Base-by-base conservation (phyloP, 2,797 vertebrate species). In the Phataginus tetradactyla region DNA sequence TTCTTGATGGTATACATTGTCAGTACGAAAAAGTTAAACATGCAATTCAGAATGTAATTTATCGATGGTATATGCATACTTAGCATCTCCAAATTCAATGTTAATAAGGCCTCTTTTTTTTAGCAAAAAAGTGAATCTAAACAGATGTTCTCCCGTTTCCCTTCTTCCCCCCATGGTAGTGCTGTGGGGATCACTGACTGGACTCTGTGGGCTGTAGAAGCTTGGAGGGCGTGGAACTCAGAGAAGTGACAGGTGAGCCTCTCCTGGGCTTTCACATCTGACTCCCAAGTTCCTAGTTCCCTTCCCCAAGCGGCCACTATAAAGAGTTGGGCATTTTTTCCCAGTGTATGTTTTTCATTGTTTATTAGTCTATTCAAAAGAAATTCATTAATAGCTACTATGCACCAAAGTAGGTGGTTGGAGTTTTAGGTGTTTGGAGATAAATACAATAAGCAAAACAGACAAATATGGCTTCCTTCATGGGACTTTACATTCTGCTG, bases 351-450 rank as follows among this genome's bases (percentile, higher is more conserved):
- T 84, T 91, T 95, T 86, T 84, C 25, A 59, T 64, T 85, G 12
- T 49, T 86, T 55, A 63, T 69, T 87, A 79, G 63, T 63, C 94
- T 80, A 91, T 77, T 94, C 77, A 71, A 78, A 79, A 90, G 29
- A 94, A 80, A 77, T 45, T 7, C 69, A 77, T 87, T 91, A 75
- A 71, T 92, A 77, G 37, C 27, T 51, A 23, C 32, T n/a, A 12
- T 25, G 14, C 5, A 34, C 7, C n/a, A 66, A n/a, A n/a, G n/a
- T n/a, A n/a, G n/a, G n/a, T n/a, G n/a, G n/a, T n/a, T n/a, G n/a
- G n/a, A n/a, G 39, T 45, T 64, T 49, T 51, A 32, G 39, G 42
- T 57, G 6, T 59, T 66, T 69, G 7, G 42, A 25, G n/a, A 25
- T 42, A 59, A 74, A 39, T 37, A 25, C 29, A 61, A 74, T 66